These are phyloP conservation scores for Microcebus murinus DNA, from an alignment of 2,113 vertebrate species.

Conservation along the genomic window DNA sequence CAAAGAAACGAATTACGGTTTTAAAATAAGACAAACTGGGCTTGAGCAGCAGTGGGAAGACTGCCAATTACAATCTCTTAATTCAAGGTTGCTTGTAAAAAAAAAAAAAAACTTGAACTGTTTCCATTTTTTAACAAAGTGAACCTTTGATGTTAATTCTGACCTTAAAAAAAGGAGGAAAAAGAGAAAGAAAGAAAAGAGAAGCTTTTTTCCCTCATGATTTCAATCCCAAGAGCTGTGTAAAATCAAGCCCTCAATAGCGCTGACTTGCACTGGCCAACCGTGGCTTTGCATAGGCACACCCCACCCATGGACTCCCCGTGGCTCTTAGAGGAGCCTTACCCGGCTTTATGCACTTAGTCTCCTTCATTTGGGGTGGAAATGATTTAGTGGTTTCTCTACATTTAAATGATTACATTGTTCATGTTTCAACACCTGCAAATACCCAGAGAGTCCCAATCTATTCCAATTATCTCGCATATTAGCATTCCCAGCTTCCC, in stretches of 20 bases:
- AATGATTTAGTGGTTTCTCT: neutral
- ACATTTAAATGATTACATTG: conserved; percentile 35
- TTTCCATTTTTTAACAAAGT: conserved; percentile 66
- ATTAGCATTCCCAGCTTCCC: neutral
- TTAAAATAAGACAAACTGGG: conserved; percentile 52
- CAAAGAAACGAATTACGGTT: conserved; percentile 21
- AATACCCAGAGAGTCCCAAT: neutral
- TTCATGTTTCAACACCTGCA: conserved; percentile 17
- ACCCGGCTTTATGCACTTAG: neutral
- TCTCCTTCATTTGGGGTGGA: neutral
- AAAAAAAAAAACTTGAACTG: neutral
- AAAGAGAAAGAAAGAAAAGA: neutral
- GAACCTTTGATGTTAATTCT: conserved; percentile 54
- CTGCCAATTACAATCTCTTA: conserved; percentile 32
- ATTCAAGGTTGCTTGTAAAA: conserved; percentile 45
- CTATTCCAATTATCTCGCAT: neutral
- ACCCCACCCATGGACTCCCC: neutral
- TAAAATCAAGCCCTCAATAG: neutral
- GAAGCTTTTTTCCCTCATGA: neutral
- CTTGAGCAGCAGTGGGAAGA: conserved; percentile 26
- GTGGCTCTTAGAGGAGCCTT: neutral
- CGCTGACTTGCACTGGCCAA: neutral
- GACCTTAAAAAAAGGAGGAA: neutral
- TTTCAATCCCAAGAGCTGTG: neutral
- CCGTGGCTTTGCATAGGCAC: neutral